Evolutionary conservation across 2,113 vertebrate genomes (phyloP).

Genomic region (Myiagra hebetior): DNA sequence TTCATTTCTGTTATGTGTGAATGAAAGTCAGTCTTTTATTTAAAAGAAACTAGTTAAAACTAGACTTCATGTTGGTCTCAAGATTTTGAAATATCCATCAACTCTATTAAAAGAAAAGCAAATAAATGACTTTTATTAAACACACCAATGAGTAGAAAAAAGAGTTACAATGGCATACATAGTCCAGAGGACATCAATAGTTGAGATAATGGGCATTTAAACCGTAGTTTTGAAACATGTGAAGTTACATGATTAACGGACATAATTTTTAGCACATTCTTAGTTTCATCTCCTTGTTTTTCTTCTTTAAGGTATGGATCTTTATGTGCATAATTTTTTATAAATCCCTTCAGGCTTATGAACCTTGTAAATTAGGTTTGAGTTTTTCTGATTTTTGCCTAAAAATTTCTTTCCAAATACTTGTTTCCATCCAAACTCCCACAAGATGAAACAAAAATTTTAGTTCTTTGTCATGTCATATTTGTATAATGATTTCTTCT

Average conservation of each 20-base stretch:
- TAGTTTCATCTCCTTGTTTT: neutral
- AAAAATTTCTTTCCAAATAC: neutral
- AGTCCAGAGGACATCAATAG: neutral
- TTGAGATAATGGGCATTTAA: neutral
- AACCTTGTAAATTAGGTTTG: neutral
- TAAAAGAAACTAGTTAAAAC: fast-evolving
- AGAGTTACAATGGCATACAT: fast-evolving
- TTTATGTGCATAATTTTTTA: slow-evolving; percentile 3
- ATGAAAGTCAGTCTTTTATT: neutral
- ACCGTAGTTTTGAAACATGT: neutral
- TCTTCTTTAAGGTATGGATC: neutral
- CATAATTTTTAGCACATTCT: neutral
- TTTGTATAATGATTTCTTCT: neutral
- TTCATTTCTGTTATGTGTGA: neutral
- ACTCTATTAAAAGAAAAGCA: neutral
- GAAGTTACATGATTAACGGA: neutral
- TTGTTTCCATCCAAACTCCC: neutral
- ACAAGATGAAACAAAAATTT: neutral
- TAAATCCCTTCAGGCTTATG: slow-evolving; percentile 3
- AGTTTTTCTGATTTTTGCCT: neutral
- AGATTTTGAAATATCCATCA: neutral
- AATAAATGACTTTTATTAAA: neutral
- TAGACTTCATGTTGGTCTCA: neutral
- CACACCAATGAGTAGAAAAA: neutral
- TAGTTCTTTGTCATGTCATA: neutral